Percentiles rank a stretch among this genome's conserved stretches.
phyloP scores from a whole-genome alignment of 92 coral and sea anemone genomes.

The Palythoa heliodiscus region DNA sequence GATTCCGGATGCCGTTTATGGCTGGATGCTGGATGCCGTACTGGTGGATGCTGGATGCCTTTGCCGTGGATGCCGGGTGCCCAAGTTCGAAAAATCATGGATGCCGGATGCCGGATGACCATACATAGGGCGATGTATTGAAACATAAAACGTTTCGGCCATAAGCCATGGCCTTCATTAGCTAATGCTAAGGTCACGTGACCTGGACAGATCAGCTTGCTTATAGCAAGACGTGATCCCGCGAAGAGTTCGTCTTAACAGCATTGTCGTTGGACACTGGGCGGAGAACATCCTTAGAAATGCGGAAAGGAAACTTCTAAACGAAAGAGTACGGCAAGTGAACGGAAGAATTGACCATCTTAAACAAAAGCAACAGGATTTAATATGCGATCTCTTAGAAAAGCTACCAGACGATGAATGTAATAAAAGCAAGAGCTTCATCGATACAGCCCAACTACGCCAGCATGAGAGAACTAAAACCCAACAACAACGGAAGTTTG shows the following conservation, averaged over 20 bases:
- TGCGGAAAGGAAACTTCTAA: slow-evolving; percentile 39
- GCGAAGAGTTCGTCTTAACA: slow-evolving; percentile 1
- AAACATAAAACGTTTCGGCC: too few relatives aligned
- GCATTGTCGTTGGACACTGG: slow-evolving; percentile 27
- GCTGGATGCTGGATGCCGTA: too few relatives aligned
- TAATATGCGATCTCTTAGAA: not conserved
- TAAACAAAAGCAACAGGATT: not conserved
- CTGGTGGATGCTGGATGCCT: too few relatives aligned
- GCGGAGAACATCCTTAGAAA: slow-evolving; percentile 34
- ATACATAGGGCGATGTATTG: too few relatives aligned
- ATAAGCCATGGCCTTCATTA: too few relatives aligned
- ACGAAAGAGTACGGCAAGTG: slow-evolving; percentile 44
- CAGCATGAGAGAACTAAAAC: slow-evolving; percentile 5
- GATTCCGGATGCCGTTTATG: too few relatives aligned
- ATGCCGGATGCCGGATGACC: too few relatives aligned
- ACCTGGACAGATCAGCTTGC: too few relatives aligned
- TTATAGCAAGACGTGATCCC: slow-evolving; percentile 17
- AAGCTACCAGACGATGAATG: not conserved
- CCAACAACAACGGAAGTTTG: not conserved
- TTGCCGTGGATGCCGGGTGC: too few relatives aligned
- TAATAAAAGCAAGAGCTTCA: not conserved
- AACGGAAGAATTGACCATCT: slow-evolving; percentile 25
- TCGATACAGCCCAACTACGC: not conserved
- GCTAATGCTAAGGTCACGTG: too few relatives aligned
- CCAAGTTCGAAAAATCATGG: too few relatives aligned